phyloP scores from a whole-genome alignment of 2,113 vertebrate genomes.

The Hydrochoerus hydrochaeris region DNA sequence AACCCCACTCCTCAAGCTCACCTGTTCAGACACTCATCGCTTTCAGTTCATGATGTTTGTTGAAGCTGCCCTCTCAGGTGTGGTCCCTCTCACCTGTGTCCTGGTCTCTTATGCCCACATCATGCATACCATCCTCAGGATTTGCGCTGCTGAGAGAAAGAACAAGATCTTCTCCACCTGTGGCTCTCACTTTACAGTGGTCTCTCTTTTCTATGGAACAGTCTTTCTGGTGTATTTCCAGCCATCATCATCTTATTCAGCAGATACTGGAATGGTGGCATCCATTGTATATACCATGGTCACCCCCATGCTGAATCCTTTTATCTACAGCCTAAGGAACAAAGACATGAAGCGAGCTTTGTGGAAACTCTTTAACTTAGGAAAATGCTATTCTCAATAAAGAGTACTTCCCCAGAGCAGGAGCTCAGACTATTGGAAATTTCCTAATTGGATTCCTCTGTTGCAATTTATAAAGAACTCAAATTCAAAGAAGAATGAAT shows the following conservation, averaged over 20 bases:
- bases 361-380: background rate
- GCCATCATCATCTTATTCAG: conserved; percentile 42
- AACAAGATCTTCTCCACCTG: conserved; percentile 66
- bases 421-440: background rate
- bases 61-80: conserved; percentile 49
- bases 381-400: background rate
- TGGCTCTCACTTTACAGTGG: conserved; percentile 55
- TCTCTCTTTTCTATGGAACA: conserved; percentile 60
- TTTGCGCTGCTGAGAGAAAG: conserved; percentile 38
- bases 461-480: background rate
- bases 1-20: conserved; percentile 64
- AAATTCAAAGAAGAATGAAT: background rate
- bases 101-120: conserved; percentile 63
- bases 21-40: conserved; percentile 64
- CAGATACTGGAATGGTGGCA: conserved; percentile 22
- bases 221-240: conserved; percentile 57
- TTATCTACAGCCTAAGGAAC: conserved; percentile 69
- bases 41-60: conserved; percentile 64
- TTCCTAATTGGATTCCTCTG: background rate
- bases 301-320: conserved; percentile 64
- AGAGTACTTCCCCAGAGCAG: background rate
- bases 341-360: conserved; percentile 57
- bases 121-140: conserved; percentile 31
- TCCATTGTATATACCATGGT: conserved; percentile 62
- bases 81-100: conserved; percentile 56